Conservation (phyloP, 2,797 vertebrate species). For the Darevskia mixta region DNA sequence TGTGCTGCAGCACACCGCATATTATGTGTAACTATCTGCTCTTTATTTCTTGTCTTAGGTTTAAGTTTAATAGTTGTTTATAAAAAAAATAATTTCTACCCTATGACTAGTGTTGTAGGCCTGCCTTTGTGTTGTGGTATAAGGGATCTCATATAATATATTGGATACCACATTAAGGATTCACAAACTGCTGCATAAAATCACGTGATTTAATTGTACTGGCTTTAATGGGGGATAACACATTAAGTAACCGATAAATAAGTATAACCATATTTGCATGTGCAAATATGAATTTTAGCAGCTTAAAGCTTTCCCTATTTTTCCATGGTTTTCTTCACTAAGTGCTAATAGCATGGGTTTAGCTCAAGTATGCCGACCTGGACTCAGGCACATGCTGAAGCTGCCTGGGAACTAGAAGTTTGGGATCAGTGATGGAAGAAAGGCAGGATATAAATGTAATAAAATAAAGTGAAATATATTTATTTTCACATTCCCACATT, state of each 20-base stretch:
- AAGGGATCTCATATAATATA: background rate
- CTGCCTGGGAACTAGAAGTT: no score
- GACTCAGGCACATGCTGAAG: no score
- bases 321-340: background rate
- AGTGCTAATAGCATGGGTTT: background rate
- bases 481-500: background rate
- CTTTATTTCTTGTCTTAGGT: no score
- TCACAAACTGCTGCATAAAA: background rate
- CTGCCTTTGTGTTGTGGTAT: no score
- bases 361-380: background rate
- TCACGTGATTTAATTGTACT: background rate
- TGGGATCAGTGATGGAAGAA: no score
- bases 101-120: no score
- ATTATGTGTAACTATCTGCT: no score
- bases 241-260: background rate
- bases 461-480: background rate
- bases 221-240: background rate
- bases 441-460: no score
- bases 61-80: no score
- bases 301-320: background rate
- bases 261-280: no score
- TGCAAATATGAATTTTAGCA: background rate
- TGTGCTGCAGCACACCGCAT: no score
- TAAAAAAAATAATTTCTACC: no score
- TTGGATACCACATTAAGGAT: background rate